Conservation (phyloP, 1,140 invertebrate genomes). For the Drosophila fuyamai region DNA sequence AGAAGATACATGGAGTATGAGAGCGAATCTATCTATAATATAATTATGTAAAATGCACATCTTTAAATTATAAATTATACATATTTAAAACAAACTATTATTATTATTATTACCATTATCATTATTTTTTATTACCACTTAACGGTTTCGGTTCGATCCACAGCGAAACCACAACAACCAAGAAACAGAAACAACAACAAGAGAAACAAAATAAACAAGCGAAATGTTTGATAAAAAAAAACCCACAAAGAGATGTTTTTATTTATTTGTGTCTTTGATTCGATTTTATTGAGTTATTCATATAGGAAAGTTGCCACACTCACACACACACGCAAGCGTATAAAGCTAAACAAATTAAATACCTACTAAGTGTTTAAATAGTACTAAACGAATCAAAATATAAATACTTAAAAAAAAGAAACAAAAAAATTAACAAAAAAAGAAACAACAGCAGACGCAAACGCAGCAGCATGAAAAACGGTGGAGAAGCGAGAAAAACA, state of each 20-base stretch:
- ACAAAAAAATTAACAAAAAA: constrained; percentile 8
- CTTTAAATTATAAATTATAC: constrained; percentile 46
- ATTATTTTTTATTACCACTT: constrained; percentile 49
- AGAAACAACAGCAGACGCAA: background rate
- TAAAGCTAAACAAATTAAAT: constrained; percentile 60
- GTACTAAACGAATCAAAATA: constrained; percentile 63
- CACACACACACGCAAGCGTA: constrained; percentile 32
- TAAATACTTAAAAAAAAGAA: constrained; percentile 43
- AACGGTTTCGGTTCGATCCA: constrained; percentile 41
- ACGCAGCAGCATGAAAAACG: constrained; percentile 17
- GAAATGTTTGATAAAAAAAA: constrained; percentile 66
- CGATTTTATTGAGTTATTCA: constrained; percentile 13
- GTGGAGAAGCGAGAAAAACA: constrained; percentile 26
- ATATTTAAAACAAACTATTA: constrained; percentile 42
- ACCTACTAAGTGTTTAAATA: constrained; percentile 76
- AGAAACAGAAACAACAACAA: constrained; percentile 42
- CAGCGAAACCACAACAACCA: constrained; percentile 37
- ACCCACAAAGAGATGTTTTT: constrained; percentile 11
- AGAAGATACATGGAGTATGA: constrained; percentile 17
- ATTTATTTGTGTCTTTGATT: constrained; percentile 19
- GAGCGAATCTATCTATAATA: constrained; percentile 48
- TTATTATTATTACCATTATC: constrained; percentile 41
- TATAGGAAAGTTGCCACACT: constrained; percentile 20
- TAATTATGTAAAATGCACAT: constrained; percentile 51
- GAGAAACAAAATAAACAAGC: constrained; percentile 65